phyloP scores from a whole-genome alignment of 2,113 vertebrate species.

The Marcusenius ussheri region DNA sequence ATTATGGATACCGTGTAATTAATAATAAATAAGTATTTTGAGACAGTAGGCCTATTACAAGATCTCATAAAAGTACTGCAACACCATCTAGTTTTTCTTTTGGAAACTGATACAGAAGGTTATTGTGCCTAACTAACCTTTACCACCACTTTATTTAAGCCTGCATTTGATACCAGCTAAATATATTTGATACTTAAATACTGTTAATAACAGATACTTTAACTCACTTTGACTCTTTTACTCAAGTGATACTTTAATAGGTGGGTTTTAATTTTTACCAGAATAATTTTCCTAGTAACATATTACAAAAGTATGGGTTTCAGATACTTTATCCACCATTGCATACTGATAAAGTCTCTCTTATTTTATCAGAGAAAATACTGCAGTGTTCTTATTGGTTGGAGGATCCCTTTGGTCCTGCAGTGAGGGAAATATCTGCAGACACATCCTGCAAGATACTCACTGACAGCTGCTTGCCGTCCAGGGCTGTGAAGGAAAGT shows the following conservation, averaged over 20 bases:
- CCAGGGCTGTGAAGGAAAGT: constrained; percentile 61
- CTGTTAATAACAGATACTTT: background rate
- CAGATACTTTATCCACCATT: background rate
- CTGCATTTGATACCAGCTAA: background rate
- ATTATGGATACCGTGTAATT: background rate
- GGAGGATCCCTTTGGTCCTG: background rate
- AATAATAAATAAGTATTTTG: background rate
- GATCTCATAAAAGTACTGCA: background rate
- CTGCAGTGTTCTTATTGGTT: background rate
- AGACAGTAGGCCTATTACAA: background rate
- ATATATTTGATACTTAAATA: background rate
- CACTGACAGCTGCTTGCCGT: constrained; percentile 66
- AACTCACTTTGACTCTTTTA: background rate
- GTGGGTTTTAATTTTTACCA: background rate
- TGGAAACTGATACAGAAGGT: background rate
- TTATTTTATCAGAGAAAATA: background rate
- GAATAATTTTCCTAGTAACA: background rate
- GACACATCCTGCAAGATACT: constrained; percentile 50
- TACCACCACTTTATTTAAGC: background rate
- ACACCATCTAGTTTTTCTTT: background rate
- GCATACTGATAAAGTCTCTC: background rate
- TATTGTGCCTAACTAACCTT: background rate
- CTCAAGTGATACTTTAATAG: background rate
- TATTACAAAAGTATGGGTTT: background rate
- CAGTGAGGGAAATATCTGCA: background rate